Conservation (phyloP, 2,797 vertebrate genomes). For the Psittacula derbiana region DNA sequence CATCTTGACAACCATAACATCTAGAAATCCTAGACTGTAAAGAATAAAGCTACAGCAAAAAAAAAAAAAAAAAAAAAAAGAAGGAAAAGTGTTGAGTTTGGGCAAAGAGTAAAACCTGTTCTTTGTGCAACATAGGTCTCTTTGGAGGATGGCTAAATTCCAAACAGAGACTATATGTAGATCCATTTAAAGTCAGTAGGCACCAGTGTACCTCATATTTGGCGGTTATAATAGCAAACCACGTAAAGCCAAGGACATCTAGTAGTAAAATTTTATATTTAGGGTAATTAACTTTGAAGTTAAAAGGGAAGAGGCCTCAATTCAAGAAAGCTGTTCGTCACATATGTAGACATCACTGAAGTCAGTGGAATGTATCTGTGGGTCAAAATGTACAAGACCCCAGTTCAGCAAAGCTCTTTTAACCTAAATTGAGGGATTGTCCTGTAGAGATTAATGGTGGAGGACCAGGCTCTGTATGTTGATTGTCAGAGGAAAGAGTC, state of each 20-base stretch:
- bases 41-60: neutral
- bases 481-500: neutral
- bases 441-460: neutral
- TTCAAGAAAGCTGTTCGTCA: neutral
- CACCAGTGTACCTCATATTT: neutral
- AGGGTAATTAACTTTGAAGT: neutral
- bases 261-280: neutral
- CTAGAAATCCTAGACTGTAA: neutral
- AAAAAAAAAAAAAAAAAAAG: neutral
- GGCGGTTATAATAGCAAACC: neutral
- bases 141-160: neutral
- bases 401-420: neutral
- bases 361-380: neutral
- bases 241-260: neutral
- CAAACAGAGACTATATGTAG: neutral
- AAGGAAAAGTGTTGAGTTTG: neutral
- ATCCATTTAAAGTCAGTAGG: neutral
- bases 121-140: neutral
- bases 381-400: neutral
- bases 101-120: neutral
- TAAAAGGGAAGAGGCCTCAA: neutral
- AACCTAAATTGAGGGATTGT: neutral
- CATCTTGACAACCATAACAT: neutral
- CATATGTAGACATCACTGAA: neutral
- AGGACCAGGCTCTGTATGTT: neutral